These are phyloP conservation scores for Nebria salina DNA, from an alignment of 2,888 invertebrate genomes.

Conservation along the genomic window DNA sequence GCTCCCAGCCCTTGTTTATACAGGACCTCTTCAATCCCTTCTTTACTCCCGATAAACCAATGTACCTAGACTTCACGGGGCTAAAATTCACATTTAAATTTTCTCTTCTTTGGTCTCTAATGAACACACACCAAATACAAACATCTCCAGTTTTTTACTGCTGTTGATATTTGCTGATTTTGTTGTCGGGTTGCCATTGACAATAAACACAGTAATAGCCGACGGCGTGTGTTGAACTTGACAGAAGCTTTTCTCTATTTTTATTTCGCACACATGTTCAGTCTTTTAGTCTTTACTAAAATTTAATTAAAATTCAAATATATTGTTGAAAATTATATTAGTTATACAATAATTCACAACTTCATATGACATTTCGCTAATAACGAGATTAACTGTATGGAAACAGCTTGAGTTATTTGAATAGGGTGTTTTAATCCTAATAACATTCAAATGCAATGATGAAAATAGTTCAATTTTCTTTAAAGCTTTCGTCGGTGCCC, in stretches of 20 bases:
- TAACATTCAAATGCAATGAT: slow-evolving; percentile 13
- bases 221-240: background rate
- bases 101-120: slow-evolving; percentile 41
- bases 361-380: background rate
- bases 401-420: background rate
- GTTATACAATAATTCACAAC: background rate
- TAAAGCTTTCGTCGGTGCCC: slow-evolving; percentile 15
- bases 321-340: background rate
- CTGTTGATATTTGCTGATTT: background rate
- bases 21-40: slow-evolving; percentile 43
- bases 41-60: slow-evolving; percentile 32
- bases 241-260: no score
- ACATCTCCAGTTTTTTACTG: background rate
- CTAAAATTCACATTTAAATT: slow-evolving; percentile 33
- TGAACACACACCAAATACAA: slow-evolving; percentile 28
- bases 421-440: background rate
- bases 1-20: slow-evolving; percentile 41
- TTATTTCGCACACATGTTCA: no score
- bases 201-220: background rate
- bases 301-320: background rate
- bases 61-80: slow-evolving; percentile 8
- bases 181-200: background rate
- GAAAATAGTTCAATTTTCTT: slow-evolving; percentile 36
- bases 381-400: background rate
- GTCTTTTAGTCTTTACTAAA: background rate